Conservation (phyloP, 1,140 invertebrate genomes). For the Laupala kohalensis region DNA sequence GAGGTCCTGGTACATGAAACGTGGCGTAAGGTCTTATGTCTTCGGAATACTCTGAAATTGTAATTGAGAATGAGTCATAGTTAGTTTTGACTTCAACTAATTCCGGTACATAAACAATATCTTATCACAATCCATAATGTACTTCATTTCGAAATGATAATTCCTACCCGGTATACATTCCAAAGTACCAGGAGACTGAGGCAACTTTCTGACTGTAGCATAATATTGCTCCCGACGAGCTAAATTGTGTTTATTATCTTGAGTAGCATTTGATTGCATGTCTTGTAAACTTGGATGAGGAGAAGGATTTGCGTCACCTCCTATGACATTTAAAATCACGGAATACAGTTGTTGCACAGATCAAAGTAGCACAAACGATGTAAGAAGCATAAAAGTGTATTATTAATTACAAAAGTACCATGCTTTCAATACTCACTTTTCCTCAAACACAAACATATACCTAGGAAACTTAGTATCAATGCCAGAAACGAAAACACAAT, state of each 20-base stretch:
- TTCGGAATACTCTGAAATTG: constrained; percentile 22
- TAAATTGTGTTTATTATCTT: constrained; percentile 20
- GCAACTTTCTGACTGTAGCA: constrained; percentile 20
- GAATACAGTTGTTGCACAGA: not conserved
- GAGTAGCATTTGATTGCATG: constrained; percentile 11
- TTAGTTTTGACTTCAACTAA: not conserved
- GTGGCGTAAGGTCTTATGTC: constrained; percentile 28
- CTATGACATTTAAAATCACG: not conserved
- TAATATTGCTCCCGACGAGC: constrained; percentile 21
- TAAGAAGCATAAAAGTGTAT: not conserved
- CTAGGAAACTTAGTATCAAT: constrained; percentile 10
- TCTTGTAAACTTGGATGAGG: constrained; percentile 9
- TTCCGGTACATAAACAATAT: not conserved
- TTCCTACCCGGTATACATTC: constrained; percentile 22
- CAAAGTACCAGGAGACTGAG: constrained; percentile 17
- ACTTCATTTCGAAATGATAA: not conserved
- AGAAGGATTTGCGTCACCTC: not conserved
- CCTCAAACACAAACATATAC: constrained; percentile 12
- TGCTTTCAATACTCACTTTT: constrained; percentile 8
- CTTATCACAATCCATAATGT: not conserved
- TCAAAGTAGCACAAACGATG: too few species aligned
- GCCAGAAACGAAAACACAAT: constrained; percentile 1
- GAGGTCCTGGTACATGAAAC: constrained; percentile 24
- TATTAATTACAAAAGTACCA: not conserved
- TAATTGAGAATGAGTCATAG: not conserved